Base-by-base conservation (phyloP, 2,888 invertebrate species). In the Heliconius charithonia region DNA sequence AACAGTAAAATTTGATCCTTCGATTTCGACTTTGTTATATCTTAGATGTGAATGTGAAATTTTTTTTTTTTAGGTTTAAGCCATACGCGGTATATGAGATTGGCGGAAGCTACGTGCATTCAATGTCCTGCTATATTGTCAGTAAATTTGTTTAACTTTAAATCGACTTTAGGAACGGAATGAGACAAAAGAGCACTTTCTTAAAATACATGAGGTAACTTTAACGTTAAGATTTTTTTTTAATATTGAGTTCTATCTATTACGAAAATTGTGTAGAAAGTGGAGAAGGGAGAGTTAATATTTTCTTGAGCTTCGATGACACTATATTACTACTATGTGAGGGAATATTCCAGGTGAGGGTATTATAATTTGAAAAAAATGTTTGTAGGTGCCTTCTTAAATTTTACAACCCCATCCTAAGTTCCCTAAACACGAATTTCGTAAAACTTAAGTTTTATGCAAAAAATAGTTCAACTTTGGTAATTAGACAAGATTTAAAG, bases 51-150 rank as follows among this genome's bases (percentile, higher is more conserved):
- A 41, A n/a, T n/a, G n/a, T n/a, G n/a, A n/a, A n/a, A n/a, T n/a
- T n/a, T n/a, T n/a, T n/a, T n/a, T n/a, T 41, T 67, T 67, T 41
- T 13, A 41, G 25, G 22, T 81, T 84, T 80, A 79, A 3, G 67
- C 83, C 85, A 81, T 56, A 79, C 22, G 77, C 77, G 77, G 82
- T 84, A 90, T 90, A 93, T 92, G 91, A 91, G 89, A 93, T 92
- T 90, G 90, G 89, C 89, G 88, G 85, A 84, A 84, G 84, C 86
- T 88, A 88, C 89, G 89, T 90, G 89, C 87, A 85, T 84, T 86
- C 87, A 86, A 87, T 84, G 86, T 87, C 88, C 89, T 85, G 85
- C 85, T 81, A 85, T 86, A 89, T 91, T 89, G 90, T 91, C 89
- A 90, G 86, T 86, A 85, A 87, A 81, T 88, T 85, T 84, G 86